These are phyloP conservation scores for Pyrocephalus nanus DNA, from an alignment of 2,797 vertebrate genomes.

Conservation along the genomic window DNA sequence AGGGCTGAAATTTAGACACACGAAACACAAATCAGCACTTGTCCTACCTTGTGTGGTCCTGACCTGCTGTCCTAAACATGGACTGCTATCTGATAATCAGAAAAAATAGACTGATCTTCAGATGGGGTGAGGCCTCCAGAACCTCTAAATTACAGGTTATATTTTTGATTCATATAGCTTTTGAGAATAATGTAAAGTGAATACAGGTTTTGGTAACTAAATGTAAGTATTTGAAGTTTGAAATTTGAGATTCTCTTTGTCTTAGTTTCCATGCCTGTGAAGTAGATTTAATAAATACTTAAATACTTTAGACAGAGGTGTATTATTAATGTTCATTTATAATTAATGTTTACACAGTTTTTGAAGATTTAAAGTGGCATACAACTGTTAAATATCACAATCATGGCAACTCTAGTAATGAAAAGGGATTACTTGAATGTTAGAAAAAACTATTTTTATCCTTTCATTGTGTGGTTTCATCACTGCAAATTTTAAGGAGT, in stretches of 20 bases:
- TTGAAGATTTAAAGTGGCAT: slow-evolving; percentile 45
- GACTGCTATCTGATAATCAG: not conserved
- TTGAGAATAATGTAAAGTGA: not conserved
- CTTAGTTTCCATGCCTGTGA: not conserved
- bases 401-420: not conserved
- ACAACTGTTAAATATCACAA: slow-evolving; percentile 21
- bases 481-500: not conserved
- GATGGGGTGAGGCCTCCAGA: not conserved
- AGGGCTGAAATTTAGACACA: not conserved
- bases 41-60: not conserved
- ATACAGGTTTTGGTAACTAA: not conserved
- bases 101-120: not conserved
- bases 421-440: not conserved
- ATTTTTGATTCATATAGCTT: not conserved
- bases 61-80: not conserved
- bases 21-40: not conserved
- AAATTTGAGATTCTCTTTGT: slow-evolving; percentile 23
- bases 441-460: not conserved
- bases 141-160: not conserved
- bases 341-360: slow-evolving; percentile 33
- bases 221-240: not conserved
- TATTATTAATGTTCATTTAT: slow-evolving; percentile 63
- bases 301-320: slow-evolving; percentile 41
- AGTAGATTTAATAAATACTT: slow-evolving; percentile 52
- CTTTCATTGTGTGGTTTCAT: not conserved